Percentiles rank a stretch among this genome's conserved stretches.
phyloP scores from a whole-genome alignment of 2,888 invertebrate species.

The Drosophila macrospina region DNA sequence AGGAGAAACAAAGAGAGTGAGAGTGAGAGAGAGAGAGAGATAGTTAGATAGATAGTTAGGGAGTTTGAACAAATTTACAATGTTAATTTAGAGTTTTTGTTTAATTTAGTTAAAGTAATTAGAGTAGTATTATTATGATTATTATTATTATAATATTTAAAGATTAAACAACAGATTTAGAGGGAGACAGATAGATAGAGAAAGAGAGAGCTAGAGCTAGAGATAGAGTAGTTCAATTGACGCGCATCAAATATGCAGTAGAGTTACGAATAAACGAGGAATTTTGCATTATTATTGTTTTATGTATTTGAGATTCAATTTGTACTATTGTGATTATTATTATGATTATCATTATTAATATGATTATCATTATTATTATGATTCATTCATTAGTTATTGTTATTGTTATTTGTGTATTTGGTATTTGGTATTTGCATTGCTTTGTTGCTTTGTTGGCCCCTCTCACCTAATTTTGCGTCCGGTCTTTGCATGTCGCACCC shows the following conservation, averaged over 20 bases:
- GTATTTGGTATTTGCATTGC: background rate
- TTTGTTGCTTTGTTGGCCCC: slow-evolving; percentile 53
- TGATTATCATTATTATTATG: too few species aligned
- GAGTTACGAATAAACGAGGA: slow-evolving; percentile 12
- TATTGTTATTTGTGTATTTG: too few species aligned
- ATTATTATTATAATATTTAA: slow-evolving; percentile 34
- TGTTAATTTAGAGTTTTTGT: slow-evolving; percentile 44
- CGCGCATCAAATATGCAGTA: slow-evolving; percentile 59
- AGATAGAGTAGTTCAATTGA: slow-evolving; percentile 42
- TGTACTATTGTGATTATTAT: too few species aligned
- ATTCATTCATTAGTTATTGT: too few species aligned
- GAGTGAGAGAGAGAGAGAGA: background rate
- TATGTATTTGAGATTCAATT: background rate
- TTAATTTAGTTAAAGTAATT: slow-evolving; percentile 24
- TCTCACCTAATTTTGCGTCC: slow-evolving; percentile 86
- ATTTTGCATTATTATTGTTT: background rate
- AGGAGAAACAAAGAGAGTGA: too few species aligned
- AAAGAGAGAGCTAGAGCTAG: slow-evolving; percentile 3
- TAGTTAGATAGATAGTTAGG: too few species aligned
- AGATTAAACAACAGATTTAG: too few species aligned
- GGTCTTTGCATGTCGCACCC: slow-evolving; percentile 82
- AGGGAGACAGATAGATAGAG: slow-evolving; percentile 7
- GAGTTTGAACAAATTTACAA: slow-evolving; percentile 43
- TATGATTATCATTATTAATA: too few species aligned
- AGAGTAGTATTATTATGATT: background rate